phyloP scores from a whole-genome alignment of 2,797 vertebrate species.

The Linurgus olivaceus region DNA sequence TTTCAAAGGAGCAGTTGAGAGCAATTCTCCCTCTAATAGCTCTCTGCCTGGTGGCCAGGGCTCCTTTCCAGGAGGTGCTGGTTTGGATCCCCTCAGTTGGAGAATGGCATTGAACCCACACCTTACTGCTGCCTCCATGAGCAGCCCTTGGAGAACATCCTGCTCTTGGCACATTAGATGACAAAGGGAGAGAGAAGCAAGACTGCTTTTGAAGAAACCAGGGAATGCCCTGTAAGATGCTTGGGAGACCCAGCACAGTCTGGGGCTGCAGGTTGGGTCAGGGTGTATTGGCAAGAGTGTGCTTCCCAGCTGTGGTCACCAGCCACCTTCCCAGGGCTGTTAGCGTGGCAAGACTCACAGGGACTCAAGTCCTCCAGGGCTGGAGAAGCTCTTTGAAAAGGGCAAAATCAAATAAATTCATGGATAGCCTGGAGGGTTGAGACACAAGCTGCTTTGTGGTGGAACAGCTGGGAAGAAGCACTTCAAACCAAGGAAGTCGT shows the following conservation, averaged over 20 bases:
- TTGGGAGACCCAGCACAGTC: not conserved
- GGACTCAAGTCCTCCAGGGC: fast-evolving
- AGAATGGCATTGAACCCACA: not conserved
- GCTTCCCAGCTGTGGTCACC: not conserved
- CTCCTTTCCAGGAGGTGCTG: not conserved
- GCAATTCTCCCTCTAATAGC: not conserved
- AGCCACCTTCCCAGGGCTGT: fast-evolving
- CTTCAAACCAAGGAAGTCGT: not conserved
- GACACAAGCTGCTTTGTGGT: not conserved
- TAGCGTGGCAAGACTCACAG: not conserved
- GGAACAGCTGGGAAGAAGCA: not conserved
- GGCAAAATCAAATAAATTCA: not conserved
- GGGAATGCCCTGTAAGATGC: not conserved
- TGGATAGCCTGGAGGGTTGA: not conserved
- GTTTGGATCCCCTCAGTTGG: not conserved
- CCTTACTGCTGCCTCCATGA: not conserved
- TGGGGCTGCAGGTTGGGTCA: not conserved
- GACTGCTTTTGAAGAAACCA: not conserved
- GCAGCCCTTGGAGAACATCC: not conserved
- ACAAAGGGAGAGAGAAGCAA: not conserved
- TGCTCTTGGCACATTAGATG: fast-evolving
- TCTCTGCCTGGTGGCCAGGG: too few relatives aligned
- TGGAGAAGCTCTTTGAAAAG: not conserved
- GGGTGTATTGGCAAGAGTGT: not conserved
- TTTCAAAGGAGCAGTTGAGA: not conserved